These are phyloP conservation scores for Empidonax traillii DNA, from an alignment of 2,113 vertebrate genomes.

Conservation along the genomic window DNA sequence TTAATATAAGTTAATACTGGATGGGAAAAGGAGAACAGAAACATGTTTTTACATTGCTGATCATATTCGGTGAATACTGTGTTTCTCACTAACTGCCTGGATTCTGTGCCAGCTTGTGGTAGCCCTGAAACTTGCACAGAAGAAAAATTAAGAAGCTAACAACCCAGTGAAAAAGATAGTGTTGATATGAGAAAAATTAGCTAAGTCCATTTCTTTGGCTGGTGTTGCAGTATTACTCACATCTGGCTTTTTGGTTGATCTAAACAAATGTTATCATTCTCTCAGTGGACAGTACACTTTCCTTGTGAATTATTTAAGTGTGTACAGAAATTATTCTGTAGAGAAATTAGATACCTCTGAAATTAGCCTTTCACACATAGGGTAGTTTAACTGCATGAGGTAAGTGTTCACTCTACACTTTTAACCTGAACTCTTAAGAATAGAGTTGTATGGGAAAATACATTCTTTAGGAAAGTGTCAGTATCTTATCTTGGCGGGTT, in stretches of 20 bases:
- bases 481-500: not conserved
- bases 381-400: not conserved
- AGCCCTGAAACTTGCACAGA: not conserved
- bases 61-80: not conserved
- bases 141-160: not conserved
- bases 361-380: not conserved
- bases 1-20: not conserved
- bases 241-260: not conserved
- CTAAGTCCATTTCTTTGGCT: not conserved
- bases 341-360: not conserved
- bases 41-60: not conserved
- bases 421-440: not conserved
- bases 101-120: not conserved
- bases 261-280: not conserved
- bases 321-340: not conserved
- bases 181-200: not conserved
- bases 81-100: not conserved
- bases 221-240: not conserved
- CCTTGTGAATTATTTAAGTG: not conserved
- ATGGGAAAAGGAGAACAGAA: not conserved
- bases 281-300: not conserved
- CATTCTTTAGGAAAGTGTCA: not conserved
- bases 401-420: not conserved
- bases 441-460: not conserved
- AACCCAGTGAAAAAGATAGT: not conserved